Percentiles rank a stretch among this genome's conserved stretches.
Evolutionary conservation across 2,797 vertebrate genomes (phyloP).

Genomic region (Alcedo atthis): DNA sequence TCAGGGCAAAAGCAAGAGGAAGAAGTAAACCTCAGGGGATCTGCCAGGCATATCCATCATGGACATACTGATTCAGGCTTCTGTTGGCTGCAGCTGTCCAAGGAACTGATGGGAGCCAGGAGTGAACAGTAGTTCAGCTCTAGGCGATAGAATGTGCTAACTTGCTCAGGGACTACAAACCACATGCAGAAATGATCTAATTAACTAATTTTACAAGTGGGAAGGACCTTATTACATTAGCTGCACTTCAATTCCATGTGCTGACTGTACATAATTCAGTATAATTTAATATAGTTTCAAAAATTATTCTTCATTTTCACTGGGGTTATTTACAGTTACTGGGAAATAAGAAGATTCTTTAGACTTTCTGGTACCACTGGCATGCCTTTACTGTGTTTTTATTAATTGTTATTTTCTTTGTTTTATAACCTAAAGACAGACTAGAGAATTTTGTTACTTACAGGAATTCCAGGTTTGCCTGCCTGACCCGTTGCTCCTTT

Average conservation of each 20-base stretch:
- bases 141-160: background rate
- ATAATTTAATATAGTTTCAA: background rate
- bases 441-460: constrained; percentile 79
- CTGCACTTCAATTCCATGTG: background rate
- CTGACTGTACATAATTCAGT: background rate
- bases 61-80: background rate
- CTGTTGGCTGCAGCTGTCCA: background rate
- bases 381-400: background rate
- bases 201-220: background rate
- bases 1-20: background rate
- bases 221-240: background rate
- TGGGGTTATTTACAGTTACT: background rate
- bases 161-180: background rate
- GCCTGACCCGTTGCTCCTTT: constrained; percentile 86
- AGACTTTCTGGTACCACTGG: background rate
- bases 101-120: background rate
- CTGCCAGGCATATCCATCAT: background rate
- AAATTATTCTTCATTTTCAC: background rate
- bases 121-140: background rate
- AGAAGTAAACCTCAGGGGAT: background rate
- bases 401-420: background rate
- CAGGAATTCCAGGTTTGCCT: constrained; percentile 86
- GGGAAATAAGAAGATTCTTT: background rate
- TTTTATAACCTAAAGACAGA: constrained; percentile 37
- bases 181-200: background rate